Base-by-base conservation (phyloP, 2,888 invertebrate genomes). In the Aricia artaxerxes region DNA sequence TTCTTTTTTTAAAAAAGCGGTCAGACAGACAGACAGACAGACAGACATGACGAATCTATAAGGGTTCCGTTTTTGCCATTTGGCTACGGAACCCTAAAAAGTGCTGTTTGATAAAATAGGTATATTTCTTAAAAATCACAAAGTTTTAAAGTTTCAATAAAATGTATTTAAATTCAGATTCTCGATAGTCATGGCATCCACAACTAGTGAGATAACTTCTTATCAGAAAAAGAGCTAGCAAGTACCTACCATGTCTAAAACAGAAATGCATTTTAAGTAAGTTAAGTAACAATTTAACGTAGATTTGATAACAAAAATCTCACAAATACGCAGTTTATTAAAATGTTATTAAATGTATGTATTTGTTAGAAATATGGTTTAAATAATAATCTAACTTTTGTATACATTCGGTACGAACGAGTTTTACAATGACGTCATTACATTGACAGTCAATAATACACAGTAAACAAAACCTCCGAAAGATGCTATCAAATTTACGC, bases 401-500 rank as follows among this genome's bases (percentile, higher is more conserved):
- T 76, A 76, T 57, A 76, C 57, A 76, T 75, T 75, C 53, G 76
- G 76, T 76, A 76, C 76, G 53, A 81, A 81, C 80, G 82, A 81
- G 81, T 84, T 86, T 87, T 85, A 84, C 86, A 86, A 92, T 94
- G 93, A 94, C 94, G 93, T 94, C 93, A 94, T 92, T 88, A 88
- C 87, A 91, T 91, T 93, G 93, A 92, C 94, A 91, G 93, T 92
- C 92, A 91, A 91, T 91, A 91, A 87, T 89, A 86, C 87, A 92
- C 89, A 85, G 91, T 93, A 93, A 92, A 93, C 93, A 94, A 88
- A 87, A 85, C 85, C 82, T 85, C 83, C 78, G 80, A 79, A 81
- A 81, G 78, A 80, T 82, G 79, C 78, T 79, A 78, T 73, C 49
- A 38, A 78, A 77, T 77, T 61, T 79, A 80, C 77, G 80, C 78